A percentile compares a stretch with the other conserved stretches of the same genome.
Evolutionary conservation across 2,113 vertebrate genomes (phyloP).

Genomic region (Galemys pyrenaicus): DNA sequence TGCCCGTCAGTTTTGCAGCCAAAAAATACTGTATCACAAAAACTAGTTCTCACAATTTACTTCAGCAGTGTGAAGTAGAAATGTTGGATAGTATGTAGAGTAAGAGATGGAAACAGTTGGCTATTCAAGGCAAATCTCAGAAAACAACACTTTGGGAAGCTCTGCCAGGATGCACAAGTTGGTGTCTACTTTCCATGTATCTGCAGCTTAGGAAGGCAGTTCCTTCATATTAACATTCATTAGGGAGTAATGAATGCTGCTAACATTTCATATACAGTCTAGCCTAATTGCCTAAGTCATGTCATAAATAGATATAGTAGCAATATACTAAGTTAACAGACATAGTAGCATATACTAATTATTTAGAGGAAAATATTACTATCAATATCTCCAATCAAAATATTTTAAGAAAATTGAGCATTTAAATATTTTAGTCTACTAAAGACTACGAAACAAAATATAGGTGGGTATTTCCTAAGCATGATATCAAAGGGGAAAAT

Average conservation of each 20-base stretch:
- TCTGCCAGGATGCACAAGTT: not conserved
- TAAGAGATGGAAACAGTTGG: not conserved
- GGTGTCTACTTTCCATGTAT: not conserved
- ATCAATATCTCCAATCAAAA: not conserved
- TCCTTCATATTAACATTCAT: not conserved
- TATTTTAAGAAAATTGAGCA: not conserved
- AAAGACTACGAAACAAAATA: not conserved
- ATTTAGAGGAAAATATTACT: not conserved
- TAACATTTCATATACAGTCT: not conserved
- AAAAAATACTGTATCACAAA: not conserved
- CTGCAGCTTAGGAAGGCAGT: not conserved
- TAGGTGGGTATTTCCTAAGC: not conserved
- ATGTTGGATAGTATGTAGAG: not conserved
- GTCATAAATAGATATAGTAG: too few relatives aligned
- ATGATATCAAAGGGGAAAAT: not conserved
- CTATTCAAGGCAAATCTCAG: not conserved
- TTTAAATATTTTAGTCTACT: not conserved
- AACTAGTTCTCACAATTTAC: not conserved
- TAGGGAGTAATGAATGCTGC: not conserved
- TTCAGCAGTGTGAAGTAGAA: not conserved
- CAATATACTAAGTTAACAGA: not conserved
- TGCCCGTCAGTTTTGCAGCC: not conserved
- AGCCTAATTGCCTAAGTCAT: not conserved
- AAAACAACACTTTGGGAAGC: not conserved
- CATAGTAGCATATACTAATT: not conserved